Base-by-base conservation (phyloP, 2,797 vertebrate species). In the Coreius guichenoti region DNA sequence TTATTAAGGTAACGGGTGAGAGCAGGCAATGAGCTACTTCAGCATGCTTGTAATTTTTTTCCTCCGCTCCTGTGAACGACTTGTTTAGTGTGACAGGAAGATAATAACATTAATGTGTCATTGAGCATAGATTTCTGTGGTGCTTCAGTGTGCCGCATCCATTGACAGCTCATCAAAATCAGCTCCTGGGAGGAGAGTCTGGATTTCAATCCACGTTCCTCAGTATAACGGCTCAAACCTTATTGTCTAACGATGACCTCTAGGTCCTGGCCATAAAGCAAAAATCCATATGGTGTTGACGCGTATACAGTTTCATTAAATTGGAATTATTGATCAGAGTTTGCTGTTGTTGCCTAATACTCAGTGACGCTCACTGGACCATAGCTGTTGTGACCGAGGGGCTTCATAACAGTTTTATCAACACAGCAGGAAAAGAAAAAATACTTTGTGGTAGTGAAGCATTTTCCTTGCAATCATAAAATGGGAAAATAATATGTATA, bases 271-370 rank as follows among this genome's bases (percentile, higher is more conserved):
- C 82, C 74, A 82, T 91, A 86, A 91, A 86, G 87, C 76, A 85
- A 63, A 91, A 89, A 90, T 90, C 88, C 76, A 90, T 90, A 89
- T 67, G 45, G 76, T 74, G 81, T n/a, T 87, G 82, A 93, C 89
- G 88, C 77, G 82, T 79, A 84, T 89, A 84, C 80, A 19, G 83
- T 85, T 87, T 87, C 54, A 89, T 91, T 91, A 92, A 85, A 93
- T 87, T 92, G 87, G 63, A 87, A 83, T 70, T 92, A 94, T 94
- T 86, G 92, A 94, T 92, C 31, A 33, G 51, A 70, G 47, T 86
- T 87, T 87, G 82, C 83, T 91, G 88, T 90, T 90, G 81, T 87
- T 91, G 83, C 86, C 89, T 86, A 90, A 51, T 58, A 68, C 80
- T 86, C 88, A 91, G 91, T 89, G 88, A 87, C 21, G 33, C 86